A percentile compares a stretch with the other conserved stretches of the same genome.
These are phyloP conservation scores for Sclerodermus sp. DNA, from an alignment of 2,888 invertebrate genomes.

Conservation along the genomic window DNA sequence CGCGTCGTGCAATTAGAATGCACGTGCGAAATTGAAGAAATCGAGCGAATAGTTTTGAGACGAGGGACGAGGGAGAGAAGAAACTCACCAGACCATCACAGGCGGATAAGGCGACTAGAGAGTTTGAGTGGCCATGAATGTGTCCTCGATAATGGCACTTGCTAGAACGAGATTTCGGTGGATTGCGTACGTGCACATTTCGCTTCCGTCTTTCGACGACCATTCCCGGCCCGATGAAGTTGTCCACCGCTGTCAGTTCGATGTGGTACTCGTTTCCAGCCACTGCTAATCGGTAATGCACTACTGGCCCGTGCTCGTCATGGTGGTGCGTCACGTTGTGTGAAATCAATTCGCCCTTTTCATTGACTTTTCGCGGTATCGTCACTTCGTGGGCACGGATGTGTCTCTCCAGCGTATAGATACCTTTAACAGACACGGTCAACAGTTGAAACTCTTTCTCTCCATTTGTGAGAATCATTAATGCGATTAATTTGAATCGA, in stretches of 20 bases:
- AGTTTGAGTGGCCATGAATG: slow-evolving; percentile 70
- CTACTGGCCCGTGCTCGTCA: slow-evolving; percentile 59
- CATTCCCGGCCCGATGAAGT: slow-evolving; percentile 60
- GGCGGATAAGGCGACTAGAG: slow-evolving; percentile 76
- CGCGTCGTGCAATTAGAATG: too few relatives aligned
- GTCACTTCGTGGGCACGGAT: slow-evolving; percentile 63
- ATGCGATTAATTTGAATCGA: neutral
- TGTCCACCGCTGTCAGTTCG: slow-evolving; percentile 48
- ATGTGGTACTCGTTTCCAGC: slow-evolving; percentile 53
- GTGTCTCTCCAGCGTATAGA: slow-evolving; percentile 60
- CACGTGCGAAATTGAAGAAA: too few relatives aligned
- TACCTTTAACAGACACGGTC: slow-evolving; percentile 57
- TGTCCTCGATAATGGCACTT: slow-evolving; percentile 80
- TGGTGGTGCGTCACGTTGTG: slow-evolving; percentile 62
- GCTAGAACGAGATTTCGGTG: slow-evolving; percentile 57
- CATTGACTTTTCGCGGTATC: slow-evolving; percentile 66
- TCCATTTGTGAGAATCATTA: too few relatives aligned
- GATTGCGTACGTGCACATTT: slow-evolving; percentile 38
- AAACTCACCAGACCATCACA: slow-evolving; percentile 85
- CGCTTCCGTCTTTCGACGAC: slow-evolving; percentile 71
- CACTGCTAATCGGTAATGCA: slow-evolving; percentile 61
- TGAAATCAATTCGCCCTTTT: slow-evolving; percentile 63
- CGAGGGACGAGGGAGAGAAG: too few relatives aligned
- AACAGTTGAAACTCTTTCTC: too few relatives aligned
- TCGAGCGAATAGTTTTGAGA: too few relatives aligned